These are phyloP conservation scores for Acinonyx jubatus DNA, from an alignment of 2,113 vertebrate genomes.

Conservation along the genomic window DNA sequence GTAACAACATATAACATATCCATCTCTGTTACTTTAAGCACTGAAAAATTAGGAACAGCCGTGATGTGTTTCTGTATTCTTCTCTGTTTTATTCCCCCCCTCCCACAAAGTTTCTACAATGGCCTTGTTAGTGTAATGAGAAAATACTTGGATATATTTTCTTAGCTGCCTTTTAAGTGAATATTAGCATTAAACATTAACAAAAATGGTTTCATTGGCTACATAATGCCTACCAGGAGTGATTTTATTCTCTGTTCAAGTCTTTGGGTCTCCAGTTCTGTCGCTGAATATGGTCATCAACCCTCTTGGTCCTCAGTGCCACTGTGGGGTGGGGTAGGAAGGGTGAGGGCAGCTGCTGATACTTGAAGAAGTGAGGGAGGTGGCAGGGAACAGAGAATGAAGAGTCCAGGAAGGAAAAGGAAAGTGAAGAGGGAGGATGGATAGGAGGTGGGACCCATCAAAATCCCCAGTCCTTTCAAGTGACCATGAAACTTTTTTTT, in stretches of 20 bases:
- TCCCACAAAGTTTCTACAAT: neutral
- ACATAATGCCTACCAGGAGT: neutral
- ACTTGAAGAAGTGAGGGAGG: neutral
- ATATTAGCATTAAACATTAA: constrained; percentile 8
- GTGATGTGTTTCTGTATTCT: neutral
- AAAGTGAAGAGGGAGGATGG: neutral
- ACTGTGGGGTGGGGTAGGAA: neutral
- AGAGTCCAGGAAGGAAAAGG: neutral
- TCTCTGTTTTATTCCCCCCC: neutral
- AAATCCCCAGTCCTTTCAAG: neutral
- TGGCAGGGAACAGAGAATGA: neutral
- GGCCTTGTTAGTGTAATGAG: neutral
- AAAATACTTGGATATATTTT: constrained; percentile 12
- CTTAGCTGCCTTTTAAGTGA: constrained; percentile 17
- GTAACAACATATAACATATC: neutral
- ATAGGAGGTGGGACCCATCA: neutral
- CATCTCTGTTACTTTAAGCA: constrained; percentile 18
- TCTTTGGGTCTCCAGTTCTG: neutral
- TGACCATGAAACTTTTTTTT: neutral
- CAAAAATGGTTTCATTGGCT: neutral
- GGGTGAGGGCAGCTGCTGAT: neutral
- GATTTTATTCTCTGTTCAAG: neutral
- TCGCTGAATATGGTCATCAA: neutral
- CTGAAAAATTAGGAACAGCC: constrained; percentile 23
- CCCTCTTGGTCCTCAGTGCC: neutral